phyloP scores from a whole-genome alignment of 2,797 vertebrate genomes.

The Pangasius djambal region DNA sequence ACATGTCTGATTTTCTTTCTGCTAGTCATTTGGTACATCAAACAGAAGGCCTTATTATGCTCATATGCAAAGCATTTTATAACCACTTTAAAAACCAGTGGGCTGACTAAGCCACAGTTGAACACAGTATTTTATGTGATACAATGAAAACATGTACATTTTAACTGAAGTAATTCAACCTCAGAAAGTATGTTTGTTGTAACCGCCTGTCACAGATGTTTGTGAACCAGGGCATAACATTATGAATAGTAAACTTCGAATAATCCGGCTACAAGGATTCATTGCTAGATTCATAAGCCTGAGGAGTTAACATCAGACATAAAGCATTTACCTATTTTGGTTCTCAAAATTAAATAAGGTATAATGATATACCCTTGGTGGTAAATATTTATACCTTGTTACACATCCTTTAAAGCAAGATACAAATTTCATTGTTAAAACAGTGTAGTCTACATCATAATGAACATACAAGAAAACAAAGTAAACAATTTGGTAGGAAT shows the following conservation, averaged over 20 bases:
- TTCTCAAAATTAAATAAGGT: not conserved
- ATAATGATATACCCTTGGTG: not conserved
- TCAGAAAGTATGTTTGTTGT: not conserved
- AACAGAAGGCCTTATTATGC: constrained; percentile 73
- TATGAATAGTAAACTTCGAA: not conserved
- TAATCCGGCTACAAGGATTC: not conserved
- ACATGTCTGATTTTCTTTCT: constrained; percentile 70
- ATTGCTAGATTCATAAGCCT: not conserved
- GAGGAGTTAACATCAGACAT: not conserved
- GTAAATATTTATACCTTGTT: not conserved
- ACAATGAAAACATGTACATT: constrained; percentile 14
- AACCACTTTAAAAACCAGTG: constrained; percentile 58
- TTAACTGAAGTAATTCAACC: constrained; percentile 14
- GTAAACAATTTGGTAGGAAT: not conserved
- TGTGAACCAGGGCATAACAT: not conserved
- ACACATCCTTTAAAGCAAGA: not conserved
- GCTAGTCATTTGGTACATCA: constrained; percentile 62
- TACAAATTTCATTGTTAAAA: not conserved
- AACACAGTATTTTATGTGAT: constrained; percentile 31
- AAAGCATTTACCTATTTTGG: not conserved
- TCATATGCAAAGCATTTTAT: constrained; percentile 56
- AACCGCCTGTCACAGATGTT: constrained; percentile 6
- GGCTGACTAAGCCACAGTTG: constrained; percentile 54
- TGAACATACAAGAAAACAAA: not conserved
- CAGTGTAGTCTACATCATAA: not conserved